Evolutionary conservation across 2,797 vertebrate species (phyloP).

Genomic region (Lithobates sylvaticus): DNA sequence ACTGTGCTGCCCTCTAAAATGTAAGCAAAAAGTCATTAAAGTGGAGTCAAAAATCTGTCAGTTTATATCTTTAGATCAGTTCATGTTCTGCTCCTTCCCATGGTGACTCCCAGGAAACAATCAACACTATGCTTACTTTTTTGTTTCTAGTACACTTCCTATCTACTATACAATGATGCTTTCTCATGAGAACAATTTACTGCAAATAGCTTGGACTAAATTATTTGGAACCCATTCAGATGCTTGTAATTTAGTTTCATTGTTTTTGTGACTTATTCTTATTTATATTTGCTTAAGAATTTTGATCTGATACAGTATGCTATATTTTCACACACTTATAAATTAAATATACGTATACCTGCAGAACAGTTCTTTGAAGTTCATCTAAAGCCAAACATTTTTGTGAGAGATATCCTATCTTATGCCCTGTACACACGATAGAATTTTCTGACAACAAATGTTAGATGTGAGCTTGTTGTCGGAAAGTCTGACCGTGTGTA

Average conservation of each 20-base stretch:
- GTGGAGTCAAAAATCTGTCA: neutral
- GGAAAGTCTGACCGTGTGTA: no score
- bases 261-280: constrained; percentile 20
- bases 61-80: constrained; percentile 5
- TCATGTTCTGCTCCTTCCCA: constrained; percentile 1
- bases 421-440: no score
- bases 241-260: constrained; percentile 28
- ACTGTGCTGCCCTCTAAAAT: neutral
- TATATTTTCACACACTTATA: constrained; percentile 20
- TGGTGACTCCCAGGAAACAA: constrained; percentile 73
- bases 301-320: neutral
- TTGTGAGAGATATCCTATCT: no score
- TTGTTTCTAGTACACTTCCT: constrained; percentile 74
- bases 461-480: no score
- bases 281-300: constrained; percentile 23
- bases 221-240: constrained; percentile 35
- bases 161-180: constrained; percentile 69
- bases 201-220: constrained; percentile 49
- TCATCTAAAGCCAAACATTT: no score
- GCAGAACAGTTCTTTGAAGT: no score
- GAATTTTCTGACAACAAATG: no score
- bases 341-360: neutral
- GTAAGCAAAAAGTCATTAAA: no score
- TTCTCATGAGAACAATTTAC: constrained; percentile 78
- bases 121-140: constrained; percentile 76